Evolutionary conservation across 2,113 vertebrate species (phyloP).

Genomic region (Alces alces): DNA sequence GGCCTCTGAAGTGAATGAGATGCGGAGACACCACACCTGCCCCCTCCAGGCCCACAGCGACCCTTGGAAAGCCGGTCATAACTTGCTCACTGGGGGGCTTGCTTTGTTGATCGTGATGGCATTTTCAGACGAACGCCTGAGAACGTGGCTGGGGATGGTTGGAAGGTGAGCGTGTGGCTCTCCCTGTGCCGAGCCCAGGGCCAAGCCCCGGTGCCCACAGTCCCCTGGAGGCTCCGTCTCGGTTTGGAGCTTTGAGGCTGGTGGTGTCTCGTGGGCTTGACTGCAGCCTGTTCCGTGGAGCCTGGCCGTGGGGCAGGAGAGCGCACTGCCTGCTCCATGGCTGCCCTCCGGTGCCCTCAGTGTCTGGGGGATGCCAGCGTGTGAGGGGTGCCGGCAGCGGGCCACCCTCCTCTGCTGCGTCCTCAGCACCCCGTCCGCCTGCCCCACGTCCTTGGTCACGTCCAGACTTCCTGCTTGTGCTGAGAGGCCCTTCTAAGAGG

Average conservation of each 20-base stretch:
- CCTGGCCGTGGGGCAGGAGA: background rate
- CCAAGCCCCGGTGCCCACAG: background rate
- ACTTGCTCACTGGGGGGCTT: slow-evolving; percentile 69
- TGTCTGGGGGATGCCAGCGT: fast-evolving
- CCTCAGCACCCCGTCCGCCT: background rate
- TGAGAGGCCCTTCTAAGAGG: background rate
- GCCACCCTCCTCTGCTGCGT: background rate
- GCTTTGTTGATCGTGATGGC: slow-evolving; percentile 76
- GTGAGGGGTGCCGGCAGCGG: fast-evolving
- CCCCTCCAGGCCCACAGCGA: slow-evolving; percentile 66
- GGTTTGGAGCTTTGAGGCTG: slow-evolving; percentile 75
- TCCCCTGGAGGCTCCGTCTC: background rate
- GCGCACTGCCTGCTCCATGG: background rate
- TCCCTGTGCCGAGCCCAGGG: slow-evolving; percentile 45
- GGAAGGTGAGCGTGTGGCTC: slow-evolving; percentile 27
- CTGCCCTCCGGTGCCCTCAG: background rate
- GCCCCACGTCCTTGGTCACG: fast-evolving
- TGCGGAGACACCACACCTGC: slow-evolving; percentile 66
- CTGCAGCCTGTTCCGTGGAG: background rate
- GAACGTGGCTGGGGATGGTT: slow-evolving; percentile 50
- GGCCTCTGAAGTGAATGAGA: slow-evolving; percentile 71
- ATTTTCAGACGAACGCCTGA: slow-evolving; percentile 77
- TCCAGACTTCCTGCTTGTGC: background rate
- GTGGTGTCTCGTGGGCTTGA: background rate
- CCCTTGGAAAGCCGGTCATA: slow-evolving; percentile 77